A percentile compares a stretch with the other conserved stretches of the same genome.
phyloP scores from a whole-genome alignment of 2,888 invertebrate genomes.

The Linnaemya tessellans region DNA sequence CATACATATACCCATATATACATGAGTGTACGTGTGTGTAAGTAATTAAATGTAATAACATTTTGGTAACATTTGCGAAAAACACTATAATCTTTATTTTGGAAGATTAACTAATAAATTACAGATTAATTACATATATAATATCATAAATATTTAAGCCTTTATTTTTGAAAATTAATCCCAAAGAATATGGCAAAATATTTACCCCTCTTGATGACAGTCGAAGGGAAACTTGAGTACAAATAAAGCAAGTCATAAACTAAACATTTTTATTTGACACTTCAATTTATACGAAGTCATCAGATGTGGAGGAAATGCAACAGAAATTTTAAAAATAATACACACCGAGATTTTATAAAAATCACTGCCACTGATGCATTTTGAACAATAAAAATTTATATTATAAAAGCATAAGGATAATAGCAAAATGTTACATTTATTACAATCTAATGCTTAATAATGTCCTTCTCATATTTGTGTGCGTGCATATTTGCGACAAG shows the following conservation, averaged over 20 bases:
- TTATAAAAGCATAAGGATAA: conserved; percentile 28
- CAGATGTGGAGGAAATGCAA: conserved; percentile 36
- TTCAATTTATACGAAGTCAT: conserved; percentile 76
- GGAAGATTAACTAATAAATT: conserved; percentile 6
- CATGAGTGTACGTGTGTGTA: no score
- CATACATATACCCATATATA: no score
- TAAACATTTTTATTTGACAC: conserved; percentile 79
- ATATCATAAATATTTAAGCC: neutral
- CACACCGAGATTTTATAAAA: conserved; percentile 21
- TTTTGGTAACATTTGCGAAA: neutral
- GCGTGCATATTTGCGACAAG: neutral
- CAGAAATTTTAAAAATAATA: conserved; percentile 1
- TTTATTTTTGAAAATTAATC: neutral
- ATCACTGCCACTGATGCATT: conserved; percentile 4
- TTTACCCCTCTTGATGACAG: conserved; percentile 39
- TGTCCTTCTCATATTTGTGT: neutral
- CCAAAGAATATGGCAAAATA: conserved; percentile 38
- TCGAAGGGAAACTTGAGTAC: neutral
- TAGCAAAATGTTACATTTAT: conserved; percentile 42
- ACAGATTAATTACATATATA: conserved; percentile 1
- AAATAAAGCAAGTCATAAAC: conserved; percentile 42
- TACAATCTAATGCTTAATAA: conserved; percentile 31
- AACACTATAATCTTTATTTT: conserved; percentile 3
- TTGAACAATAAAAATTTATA: neutral
- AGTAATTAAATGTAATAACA: neutral